Conservation (phyloP, 1,140 invertebrate genomes). For the Ceratina australensis region DNA sequence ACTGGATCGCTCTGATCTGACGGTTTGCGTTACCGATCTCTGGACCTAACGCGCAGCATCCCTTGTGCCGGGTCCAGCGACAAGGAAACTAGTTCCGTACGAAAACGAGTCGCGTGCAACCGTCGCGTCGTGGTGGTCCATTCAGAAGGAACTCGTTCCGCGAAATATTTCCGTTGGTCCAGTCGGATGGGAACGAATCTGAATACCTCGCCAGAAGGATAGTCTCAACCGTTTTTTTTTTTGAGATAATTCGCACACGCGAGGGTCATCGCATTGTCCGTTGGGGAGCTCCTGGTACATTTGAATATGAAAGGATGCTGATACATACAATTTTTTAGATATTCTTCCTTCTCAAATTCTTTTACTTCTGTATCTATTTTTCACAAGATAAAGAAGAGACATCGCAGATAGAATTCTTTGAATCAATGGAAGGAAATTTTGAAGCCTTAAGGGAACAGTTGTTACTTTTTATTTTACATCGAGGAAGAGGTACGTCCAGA, state of each 20-base stretch:
- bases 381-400: no score
- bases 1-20: constrained; percentile 58
- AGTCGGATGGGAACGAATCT: constrained; percentile 18
- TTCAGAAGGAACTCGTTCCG: constrained; percentile 47
- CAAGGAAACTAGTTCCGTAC: constrained; percentile 50
- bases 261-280: background rate
- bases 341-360: no score
- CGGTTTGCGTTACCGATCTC: constrained; percentile 20
- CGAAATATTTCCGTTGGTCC: constrained; percentile 29
- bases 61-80: constrained; percentile 50
- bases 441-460: no score
- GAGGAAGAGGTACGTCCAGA: background rate
- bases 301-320: constrained; percentile 7
- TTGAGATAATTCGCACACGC: constrained; percentile 1
- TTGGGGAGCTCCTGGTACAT: background rate
- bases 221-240: constrained; percentile 39
- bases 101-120: constrained; percentile 37
- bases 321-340: no score
- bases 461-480: no score
- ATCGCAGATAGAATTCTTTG: no score
- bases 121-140: constrained; percentile 43
- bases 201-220: background rate
- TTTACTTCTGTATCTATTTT: no score
- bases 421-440: no score
- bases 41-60: constrained; percentile 43